Evolutionary conservation across 2,113 vertebrate genomes (phyloP).

Genomic region (Scopus umbretta): DNA sequence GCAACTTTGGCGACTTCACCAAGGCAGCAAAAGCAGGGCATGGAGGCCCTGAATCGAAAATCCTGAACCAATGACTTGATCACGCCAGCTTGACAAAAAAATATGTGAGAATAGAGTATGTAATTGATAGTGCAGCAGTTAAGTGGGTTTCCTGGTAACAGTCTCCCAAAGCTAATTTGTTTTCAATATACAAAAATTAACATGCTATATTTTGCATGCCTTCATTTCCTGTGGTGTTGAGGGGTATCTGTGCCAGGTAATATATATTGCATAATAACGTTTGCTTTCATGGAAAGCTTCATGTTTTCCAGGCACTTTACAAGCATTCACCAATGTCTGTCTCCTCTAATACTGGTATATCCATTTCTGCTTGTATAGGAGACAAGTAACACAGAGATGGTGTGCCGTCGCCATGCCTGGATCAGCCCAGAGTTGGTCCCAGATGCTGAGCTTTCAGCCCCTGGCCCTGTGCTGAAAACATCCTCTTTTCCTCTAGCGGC

Average conservation of each 20-base stretch:
- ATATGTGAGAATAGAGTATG: background rate
- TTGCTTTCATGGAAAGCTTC: background rate
- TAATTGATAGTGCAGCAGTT: background rate
- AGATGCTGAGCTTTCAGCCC: background rate
- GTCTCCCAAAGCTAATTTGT: background rate
- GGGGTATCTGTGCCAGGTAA: background rate
- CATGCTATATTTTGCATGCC: background rate
- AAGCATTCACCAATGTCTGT: background rate
- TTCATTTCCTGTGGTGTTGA: background rate
- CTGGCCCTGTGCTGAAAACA: background rate
- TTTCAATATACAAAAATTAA: background rate
- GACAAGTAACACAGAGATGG: background rate
- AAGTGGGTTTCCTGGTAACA: background rate
- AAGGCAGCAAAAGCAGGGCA: background rate
- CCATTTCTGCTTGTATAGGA: background rate
- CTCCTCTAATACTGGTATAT: background rate
- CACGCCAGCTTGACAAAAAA: background rate
- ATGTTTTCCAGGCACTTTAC: background rate
- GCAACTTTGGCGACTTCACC: background rate
- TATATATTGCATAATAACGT: rapidly evolving
- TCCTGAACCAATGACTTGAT: background rate
- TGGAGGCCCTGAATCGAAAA: background rate
- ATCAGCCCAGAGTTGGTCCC: background rate
- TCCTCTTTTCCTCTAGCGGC: background rate
- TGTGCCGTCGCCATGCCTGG: background rate